phyloP scores from a whole-genome alignment of 2,888 invertebrate species.

The Ypsolopha scabrella region DNA sequence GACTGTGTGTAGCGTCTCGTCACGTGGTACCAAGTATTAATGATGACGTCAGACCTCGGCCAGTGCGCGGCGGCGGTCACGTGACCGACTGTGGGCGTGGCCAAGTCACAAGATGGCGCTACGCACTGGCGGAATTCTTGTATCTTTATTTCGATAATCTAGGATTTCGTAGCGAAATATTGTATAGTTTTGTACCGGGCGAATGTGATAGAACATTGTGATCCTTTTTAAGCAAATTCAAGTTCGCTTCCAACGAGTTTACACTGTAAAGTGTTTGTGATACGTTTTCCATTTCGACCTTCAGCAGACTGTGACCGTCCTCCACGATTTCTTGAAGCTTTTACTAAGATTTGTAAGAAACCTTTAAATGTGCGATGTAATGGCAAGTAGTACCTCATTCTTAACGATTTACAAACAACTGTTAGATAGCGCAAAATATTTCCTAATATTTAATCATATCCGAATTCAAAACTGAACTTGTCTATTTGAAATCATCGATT shows the following conservation, averaged over 20 bases:
- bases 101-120: not conserved
- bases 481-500: no score
- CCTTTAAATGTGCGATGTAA: no score
- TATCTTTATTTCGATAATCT: not conserved
- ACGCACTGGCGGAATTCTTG: not conserved
- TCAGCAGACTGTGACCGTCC: conserved; percentile 31
- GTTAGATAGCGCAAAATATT: no score
- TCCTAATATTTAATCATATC: no score
- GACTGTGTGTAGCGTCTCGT: no score
- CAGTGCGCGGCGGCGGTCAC: not conserved
- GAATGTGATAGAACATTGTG: conserved; percentile 27
- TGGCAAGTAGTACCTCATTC: no score
- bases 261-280: conserved; percentile 26
- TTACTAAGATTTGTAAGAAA: conserved; percentile 3
- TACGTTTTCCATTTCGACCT: conserved; percentile 19
- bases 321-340: conserved; percentile 16
- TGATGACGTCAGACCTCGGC: no score
- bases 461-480: no score
- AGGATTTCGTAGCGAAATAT: conserved; percentile 19
- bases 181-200: conserved; percentile 23
- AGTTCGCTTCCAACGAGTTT: conserved; percentile 14
- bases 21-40: no score
- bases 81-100: not conserved
- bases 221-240: conserved; percentile 15
- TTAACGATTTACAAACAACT: no score